Percentiles rank a stretch among this genome's conserved stretches.
Evolutionary conservation across 2,113 vertebrate species (phyloP).

Genomic region (Strigops habroptila): DNA sequence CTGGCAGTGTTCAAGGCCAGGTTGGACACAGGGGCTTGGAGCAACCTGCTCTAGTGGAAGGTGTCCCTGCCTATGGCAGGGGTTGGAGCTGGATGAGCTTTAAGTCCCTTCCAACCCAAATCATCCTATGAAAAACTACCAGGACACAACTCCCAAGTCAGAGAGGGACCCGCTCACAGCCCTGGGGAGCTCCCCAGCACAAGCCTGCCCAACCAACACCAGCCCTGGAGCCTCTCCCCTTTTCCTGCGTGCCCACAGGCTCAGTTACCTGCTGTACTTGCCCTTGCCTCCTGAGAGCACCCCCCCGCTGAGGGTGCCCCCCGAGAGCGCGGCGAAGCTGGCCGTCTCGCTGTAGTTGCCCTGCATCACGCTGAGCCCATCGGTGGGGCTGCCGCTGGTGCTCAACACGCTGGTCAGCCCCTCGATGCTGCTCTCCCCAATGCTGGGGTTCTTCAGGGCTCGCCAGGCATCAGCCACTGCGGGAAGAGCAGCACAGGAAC

Average conservation of each 20-base stretch:
- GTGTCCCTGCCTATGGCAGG: background rate
- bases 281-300: slow-evolving; percentile 78
- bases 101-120: background rate
- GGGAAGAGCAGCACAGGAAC: background rate
- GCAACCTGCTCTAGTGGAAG: background rate
- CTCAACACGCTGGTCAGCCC: slow-evolving; percentile 92
- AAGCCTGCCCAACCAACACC: background rate
- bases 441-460: slow-evolving; percentile 95
- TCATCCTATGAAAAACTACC: background rate
- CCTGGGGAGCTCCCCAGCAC: background rate
- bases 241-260: background rate
- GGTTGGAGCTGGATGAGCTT: background rate
- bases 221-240: background rate
- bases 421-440: slow-evolving; percentile 95
- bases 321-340: slow-evolving; percentile 91
- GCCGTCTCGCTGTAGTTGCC: slow-evolving; percentile 88
- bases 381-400: slow-evolving; percentile 92
- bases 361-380: slow-evolving; percentile 83
- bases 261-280: slow-evolving; percentile 90
- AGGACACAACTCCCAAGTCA: background rate
- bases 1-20: too few species aligned
- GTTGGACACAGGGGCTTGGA: too few species aligned
- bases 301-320: slow-evolving; percentile 86
- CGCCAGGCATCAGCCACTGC: slow-evolving; percentile 96
- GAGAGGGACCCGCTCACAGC: background rate